Conservation (phyloP, 2,888 invertebrate species). For the Sinohyriopsis cumingii region DNA sequence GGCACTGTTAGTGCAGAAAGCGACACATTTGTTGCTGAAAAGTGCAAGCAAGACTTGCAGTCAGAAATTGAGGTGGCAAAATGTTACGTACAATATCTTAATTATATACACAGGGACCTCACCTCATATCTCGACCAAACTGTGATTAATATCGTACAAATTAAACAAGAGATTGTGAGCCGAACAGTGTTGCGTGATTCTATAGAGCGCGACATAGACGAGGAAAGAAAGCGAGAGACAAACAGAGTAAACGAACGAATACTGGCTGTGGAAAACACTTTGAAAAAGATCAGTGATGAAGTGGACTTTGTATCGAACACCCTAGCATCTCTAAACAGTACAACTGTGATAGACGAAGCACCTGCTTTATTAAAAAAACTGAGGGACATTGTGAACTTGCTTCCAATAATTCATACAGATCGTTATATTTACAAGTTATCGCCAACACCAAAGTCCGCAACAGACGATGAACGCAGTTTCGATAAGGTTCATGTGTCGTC, state of each 20-base stretch:
- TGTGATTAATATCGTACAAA: no score
- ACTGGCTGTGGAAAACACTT: not conserved
- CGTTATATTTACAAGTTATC: slow-evolving; percentile 1
- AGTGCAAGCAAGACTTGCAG: no score
- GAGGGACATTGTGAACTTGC: not conserved
- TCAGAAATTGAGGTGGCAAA: no score
- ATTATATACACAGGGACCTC: no score
- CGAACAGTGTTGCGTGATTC: not conserved
- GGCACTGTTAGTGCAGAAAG: no score
- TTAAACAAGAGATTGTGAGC: not conserved
- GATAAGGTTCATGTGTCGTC: not conserved
- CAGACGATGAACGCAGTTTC: no score
- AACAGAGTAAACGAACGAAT: not conserved
- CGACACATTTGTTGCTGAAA: no score
- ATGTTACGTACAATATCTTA: no score
- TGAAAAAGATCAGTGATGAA: no score
- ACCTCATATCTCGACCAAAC: no score
- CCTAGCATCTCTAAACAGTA: not conserved
- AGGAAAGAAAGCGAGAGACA: not conserved
- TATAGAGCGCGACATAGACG: not conserved
- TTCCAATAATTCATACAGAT: not conserved
- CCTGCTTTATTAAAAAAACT: not conserved
- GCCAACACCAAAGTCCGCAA: not conserved
- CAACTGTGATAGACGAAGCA: not conserved
- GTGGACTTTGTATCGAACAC: no score